phyloP scores from a whole-genome alignment of 1,140 invertebrate genomes.

The Bombus waltoni region DNA sequence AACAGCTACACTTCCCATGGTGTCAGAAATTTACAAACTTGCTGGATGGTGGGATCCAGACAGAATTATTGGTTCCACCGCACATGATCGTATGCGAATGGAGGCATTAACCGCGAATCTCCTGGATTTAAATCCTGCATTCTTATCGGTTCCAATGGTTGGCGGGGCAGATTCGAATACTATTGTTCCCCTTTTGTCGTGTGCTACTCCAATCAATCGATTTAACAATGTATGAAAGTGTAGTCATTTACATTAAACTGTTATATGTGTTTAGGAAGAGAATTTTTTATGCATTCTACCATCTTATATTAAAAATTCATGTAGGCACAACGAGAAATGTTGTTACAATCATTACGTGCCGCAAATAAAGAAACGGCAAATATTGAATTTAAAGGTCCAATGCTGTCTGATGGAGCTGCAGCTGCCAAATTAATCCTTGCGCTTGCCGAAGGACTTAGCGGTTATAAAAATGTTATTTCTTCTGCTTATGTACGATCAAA shows the following conservation, averaged over 20 bases:
- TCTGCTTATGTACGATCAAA: conserved; percentile 75
- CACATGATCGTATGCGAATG: conserved; percentile 71
- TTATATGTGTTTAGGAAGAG: not conserved
- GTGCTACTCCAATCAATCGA: conserved; percentile 63
- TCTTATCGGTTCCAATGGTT: conserved; percentile 70
- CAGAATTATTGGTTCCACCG: conserved; percentile 73
- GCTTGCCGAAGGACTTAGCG: conserved; percentile 66
- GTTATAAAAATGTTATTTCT: conserved; percentile 55
- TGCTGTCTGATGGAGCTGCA: conserved; percentile 67
- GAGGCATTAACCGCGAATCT: conserved; percentile 69
- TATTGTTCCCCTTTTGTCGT: conserved; percentile 73
- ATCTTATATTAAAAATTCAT: not conserved
- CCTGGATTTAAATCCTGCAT: conserved; percentile 72
- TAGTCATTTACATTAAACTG: not conserved
- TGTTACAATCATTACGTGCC: conserved; percentile 65
- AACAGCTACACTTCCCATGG: conserved; percentile 72
- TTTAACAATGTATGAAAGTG: conserved; percentile 66
- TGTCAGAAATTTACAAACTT: conserved; percentile 72
- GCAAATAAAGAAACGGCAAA: conserved; percentile 58
- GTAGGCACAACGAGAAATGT: conserved; percentile 65
- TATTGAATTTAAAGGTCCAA: conserved; percentile 45
- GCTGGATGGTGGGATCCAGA: conserved; percentile 70
- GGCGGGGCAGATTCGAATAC: conserved; percentile 76
- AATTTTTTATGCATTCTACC: not conserved
- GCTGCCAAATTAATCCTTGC: conserved; percentile 72